Evolutionary conservation across 2,888 invertebrate species (phyloP).

Genomic region (Agrilus cyanescens): DNA sequence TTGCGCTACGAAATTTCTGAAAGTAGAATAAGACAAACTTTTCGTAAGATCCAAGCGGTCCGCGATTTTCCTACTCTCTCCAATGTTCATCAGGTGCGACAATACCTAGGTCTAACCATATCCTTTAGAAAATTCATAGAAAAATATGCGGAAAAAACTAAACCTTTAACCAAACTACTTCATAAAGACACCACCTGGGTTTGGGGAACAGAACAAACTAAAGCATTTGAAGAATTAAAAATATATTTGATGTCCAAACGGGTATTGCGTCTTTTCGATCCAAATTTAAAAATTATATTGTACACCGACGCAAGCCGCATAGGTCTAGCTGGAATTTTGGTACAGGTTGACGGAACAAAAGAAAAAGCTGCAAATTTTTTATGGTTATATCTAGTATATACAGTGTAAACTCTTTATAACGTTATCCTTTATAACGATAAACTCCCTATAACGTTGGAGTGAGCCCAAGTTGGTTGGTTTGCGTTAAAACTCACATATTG

Average conservation of each 20-base stretch:
- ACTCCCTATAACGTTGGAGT: too few relatives aligned
- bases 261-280: constrained; percentile 10
- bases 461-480: too few relatives aligned
- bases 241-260: constrained; percentile 6
- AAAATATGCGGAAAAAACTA: constrained; percentile 6
- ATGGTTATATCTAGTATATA: too few relatives aligned
- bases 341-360: too few relatives aligned
- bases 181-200: constrained; percentile 7
- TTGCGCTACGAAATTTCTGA: too few relatives aligned
- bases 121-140: constrained; percentile 5
- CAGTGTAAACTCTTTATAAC: too few relatives aligned
- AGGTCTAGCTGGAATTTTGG: constrained; percentile 13
- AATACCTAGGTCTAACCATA: constrained; percentile 4
- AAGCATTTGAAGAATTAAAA: constrained; percentile 4
- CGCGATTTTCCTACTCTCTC: background rate
- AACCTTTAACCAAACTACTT: constrained; percentile 9
- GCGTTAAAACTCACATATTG: too few relatives aligned
- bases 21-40: too few relatives aligned
- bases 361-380: too few relatives aligned
- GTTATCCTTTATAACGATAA: too few relatives aligned
- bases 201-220: constrained; percentile 8
- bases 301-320: constrained; percentile 13
- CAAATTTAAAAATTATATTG: constrained; percentile 7
- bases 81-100: constrained; percentile 6
- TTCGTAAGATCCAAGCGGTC: too few relatives aligned